Base-by-base conservation (phyloP, 2,888 invertebrate genomes). In the Mamestra brassicae region DNA sequence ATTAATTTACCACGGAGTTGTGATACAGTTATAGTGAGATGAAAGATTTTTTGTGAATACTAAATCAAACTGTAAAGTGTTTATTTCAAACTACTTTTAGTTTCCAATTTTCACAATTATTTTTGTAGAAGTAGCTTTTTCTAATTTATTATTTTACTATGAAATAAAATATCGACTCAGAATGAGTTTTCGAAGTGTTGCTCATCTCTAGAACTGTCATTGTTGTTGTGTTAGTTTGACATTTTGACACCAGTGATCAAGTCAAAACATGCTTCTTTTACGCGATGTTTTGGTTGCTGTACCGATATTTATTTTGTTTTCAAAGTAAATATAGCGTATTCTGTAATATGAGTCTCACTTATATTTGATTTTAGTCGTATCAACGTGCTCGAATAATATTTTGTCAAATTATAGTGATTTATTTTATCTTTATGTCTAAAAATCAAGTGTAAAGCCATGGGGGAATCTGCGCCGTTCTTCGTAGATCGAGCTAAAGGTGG, bases 401-500 rank as follows among this genome's bases (percentile, higher is more conserved):
- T 38, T 67, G 34, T 36, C 5, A 34, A 63, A 64, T 45, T 15
- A 11, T 55, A 11, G 65, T 79, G 26, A 38, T 64, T 60, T 8
- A 45, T 52, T 5, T 15, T 52, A 17, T 52, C 1, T 52, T 17
- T 2, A 38, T 82, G 63, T 36, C 10, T 61, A 34, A 57, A 68
- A 79, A 64, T 65, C 42, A 45, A 67, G 70, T 70, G 69, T 66
- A 42, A 38, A 79, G 70, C 66, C 57, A 89, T 90, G 90, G 71
- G 86, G 1, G 90, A 90, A 15, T 78, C 81, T 5, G 66, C 90
- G 36, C 97, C 97, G 8, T 98, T 98, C 93, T 97, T 96, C 72
- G 97, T 97, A 13, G 99, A 99, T 85, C 97, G 98, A 80, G 98
- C 98, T 0, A 98, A 98, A 94, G 97, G 97, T 15, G 98, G 98